Conservation (phyloP, 1,140 invertebrate species). For the Lerema accius region DNA sequence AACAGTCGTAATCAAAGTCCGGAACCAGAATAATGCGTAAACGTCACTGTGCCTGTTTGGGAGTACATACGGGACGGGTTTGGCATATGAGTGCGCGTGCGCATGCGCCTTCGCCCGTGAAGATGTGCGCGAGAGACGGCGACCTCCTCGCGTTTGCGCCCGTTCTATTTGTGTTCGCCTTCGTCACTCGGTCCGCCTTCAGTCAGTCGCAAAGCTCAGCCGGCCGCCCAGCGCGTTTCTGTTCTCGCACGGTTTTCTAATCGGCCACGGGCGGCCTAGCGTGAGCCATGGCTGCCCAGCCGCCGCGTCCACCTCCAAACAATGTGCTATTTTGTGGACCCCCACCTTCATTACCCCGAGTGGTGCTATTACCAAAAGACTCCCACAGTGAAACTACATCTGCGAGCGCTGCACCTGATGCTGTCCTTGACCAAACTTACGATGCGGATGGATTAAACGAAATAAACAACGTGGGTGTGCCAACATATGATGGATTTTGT, state of each 20-base stretch:
- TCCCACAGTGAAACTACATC: conserved; percentile 35
- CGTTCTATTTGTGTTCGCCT: conserved; percentile 79
- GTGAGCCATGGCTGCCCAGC: conserved; percentile 75
- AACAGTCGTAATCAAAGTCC: conserved; percentile 58
- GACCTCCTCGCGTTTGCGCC: conserved; percentile 79
- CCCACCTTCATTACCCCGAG: conserved; percentile 63
- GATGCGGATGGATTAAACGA: conserved; percentile 61
- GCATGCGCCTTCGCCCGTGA: conserved; percentile 79
- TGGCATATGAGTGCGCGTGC: conserved; percentile 73
- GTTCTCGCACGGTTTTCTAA: conserved; percentile 60
- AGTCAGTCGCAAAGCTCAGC: conserved; percentile 78
- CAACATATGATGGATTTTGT: conserved; percentile 53
- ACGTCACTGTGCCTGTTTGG: conserved; percentile 68
- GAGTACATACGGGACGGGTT: conserved; percentile 71
- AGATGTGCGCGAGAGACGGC: conserved; percentile 78
- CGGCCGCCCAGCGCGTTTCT: conserved; percentile 74
- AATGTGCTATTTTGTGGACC: conserved; percentile 69
- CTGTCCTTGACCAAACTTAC: conserved; percentile 53
- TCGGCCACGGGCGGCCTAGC: conserved; percentile 64
- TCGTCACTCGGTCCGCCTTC: conserved; percentile 76
- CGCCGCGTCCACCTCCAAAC: conserved; percentile 75
- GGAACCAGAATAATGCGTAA: conserved; percentile 73
- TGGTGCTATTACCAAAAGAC: conserved; percentile 65
- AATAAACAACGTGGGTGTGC: conserved; percentile 79
- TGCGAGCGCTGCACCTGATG: conserved; percentile 43